Conservation (phyloP, 53 echinoderm and acorn worm species). For the Paracentrotus lividus region DNA sequence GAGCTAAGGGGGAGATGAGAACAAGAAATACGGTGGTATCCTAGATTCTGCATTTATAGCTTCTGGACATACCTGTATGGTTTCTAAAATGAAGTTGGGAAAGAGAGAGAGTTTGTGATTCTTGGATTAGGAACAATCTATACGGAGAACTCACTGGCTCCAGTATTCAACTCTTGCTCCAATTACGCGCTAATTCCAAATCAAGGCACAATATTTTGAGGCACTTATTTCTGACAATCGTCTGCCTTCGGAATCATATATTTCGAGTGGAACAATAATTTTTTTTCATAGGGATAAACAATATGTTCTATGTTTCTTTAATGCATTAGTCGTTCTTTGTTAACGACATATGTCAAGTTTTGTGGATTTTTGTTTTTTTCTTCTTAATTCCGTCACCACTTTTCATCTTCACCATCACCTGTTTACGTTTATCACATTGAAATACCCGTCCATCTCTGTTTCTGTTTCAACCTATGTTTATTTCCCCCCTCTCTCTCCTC, state of each 20-base stretch:
- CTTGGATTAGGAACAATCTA: not conserved
- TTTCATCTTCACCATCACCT: not conserved
- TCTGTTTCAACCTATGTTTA: no score
- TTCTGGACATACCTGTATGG: conserved; percentile 35
- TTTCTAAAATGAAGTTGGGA: not conserved
- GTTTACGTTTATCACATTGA: not conserved
- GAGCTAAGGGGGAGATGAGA: conserved; percentile 45
- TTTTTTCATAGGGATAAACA: no score
- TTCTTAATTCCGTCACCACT: not conserved
- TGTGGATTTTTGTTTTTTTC: no score
- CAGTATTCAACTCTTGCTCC: conserved; percentile 21
- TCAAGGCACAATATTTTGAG: no score
- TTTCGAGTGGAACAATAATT: no score
- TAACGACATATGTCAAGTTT: no score
- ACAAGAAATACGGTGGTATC: conserved; percentile 9
- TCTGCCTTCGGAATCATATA: not conserved
- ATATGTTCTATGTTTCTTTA: no score
- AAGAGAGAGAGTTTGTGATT: not conserved
- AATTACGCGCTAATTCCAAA: not conserved
- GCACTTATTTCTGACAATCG: not conserved
- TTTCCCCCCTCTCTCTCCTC: not conserved
- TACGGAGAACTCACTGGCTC: conserved; percentile 31
- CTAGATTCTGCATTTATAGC: conserved; percentile 9
- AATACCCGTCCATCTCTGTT: no score
- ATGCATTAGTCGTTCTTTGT: no score